Evolutionary conservation across 2,888 invertebrate genomes (phyloP), one percentile per base, ranked within the genome.

Genomic region (Chirona hameri): DNA sequence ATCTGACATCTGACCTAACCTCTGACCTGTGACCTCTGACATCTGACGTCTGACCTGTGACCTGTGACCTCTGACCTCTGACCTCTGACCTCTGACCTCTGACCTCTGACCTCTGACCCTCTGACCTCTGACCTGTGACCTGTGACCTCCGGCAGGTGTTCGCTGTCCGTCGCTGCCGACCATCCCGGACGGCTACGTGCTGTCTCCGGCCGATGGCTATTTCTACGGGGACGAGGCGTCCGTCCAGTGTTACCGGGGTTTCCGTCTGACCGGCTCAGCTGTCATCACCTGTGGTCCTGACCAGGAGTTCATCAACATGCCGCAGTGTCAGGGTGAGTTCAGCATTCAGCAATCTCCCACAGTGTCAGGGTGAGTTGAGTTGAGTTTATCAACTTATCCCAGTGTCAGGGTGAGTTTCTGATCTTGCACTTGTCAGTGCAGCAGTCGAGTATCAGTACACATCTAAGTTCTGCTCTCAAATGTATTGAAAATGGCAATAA

Each of bases 241-340:
- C 84, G 95, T 96, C 18, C 96, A 97, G 87, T 97, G 97, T 88
- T 94, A 93, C 87, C 94, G 94, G 89, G 97, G 96, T 18, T 97
- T 94, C 87, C 95, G 94, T 89, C 90, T 97, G 9, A 93, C 93
- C 84, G 87, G 88, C 21, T 95, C 95, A 55, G 95, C 93, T 85
- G 92, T 96, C 82, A 92, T 96, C 84, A 92, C 92, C 87, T 97
- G 97, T 88, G 95, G 95, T 84, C 91, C 94, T n/a, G 92, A 93
- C 85, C 95, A 96, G 88, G 89, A 91, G 84, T 97, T 97, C 85
- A 93, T 93, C 85, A 92, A 93, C 86, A 92, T 95, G 80, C 97
- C 97, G 1, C 93, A 92, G 84, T 97, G 97, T 87, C 95, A 96
- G 90, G 92, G 91, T 91, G 88, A 86, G 83, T 46, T 39, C 7